Conservation (phyloP, 2,113 vertebrate genomes). For the Tachysurus vachellii region DNA sequence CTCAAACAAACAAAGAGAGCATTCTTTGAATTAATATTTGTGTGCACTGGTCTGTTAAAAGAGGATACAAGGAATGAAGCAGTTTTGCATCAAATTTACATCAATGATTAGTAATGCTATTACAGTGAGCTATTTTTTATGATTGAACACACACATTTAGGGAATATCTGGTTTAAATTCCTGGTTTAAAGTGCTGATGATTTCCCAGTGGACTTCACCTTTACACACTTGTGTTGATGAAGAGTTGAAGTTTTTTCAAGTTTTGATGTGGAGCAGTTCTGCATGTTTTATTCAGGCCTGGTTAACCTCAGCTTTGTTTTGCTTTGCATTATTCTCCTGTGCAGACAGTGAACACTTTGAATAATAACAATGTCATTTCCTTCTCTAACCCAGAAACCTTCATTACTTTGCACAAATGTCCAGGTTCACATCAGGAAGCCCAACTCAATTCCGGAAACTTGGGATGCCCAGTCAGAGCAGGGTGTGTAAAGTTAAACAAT, state of each 20-base stretch:
- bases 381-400: constrained; percentile 42
- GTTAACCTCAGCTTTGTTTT: constrained; percentile 48
- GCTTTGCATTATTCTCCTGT: constrained; percentile 40
- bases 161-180: constrained; percentile 15
- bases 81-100: background rate
- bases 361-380: constrained; percentile 53
- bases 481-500: constrained; percentile 44
- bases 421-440: constrained; percentile 34
- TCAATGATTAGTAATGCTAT: background rate
- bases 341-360: constrained; percentile 46
- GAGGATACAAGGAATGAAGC: constrained; percentile 7
- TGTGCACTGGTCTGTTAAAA: background rate
- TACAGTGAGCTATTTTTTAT: background rate
- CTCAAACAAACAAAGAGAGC: constrained; percentile 33
- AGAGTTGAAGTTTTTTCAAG: constrained; percentile 29
- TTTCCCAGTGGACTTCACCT: constrained; percentile 20
- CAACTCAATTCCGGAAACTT: constrained; percentile 21
- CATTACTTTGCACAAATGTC: constrained; percentile 44
- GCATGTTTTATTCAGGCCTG: constrained; percentile 45
- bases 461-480: constrained; percentile 35
- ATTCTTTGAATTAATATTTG: constrained; percentile 29
- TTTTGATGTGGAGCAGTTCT: constrained; percentile 40
- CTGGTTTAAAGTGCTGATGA: background rate
- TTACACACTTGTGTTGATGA: constrained; percentile 21
- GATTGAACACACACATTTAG: background rate